Evolutionary conservation across 2,888 invertebrate genomes (phyloP).

Genomic region (Mystacides longicornis): DNA sequence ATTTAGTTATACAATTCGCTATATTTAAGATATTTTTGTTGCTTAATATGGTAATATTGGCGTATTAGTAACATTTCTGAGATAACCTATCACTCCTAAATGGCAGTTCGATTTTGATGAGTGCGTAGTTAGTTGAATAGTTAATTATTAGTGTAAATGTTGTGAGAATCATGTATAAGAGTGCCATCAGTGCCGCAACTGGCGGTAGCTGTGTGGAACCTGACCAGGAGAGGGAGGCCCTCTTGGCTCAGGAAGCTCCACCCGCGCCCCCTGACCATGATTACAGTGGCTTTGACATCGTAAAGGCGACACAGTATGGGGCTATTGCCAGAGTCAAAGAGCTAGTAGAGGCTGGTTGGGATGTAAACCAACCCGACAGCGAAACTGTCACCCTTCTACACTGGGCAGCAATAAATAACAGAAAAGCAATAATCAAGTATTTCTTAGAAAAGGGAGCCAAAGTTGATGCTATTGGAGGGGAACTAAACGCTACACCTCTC

Average conservation of each 20-base stretch:
- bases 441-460: conserved; percentile 78
- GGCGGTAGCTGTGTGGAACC: conserved; percentile 22
- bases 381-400: conserved; percentile 97
- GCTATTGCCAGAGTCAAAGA: conserved; percentile 76
- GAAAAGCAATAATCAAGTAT: conserved; percentile 85
- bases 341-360: conserved; percentile 84
- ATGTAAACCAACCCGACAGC: conserved; percentile 88
- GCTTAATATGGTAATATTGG: no score
- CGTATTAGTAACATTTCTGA: conserved; percentile 12
- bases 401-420: conserved; percentile 99
- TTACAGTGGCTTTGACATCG: conserved; percentile 82
- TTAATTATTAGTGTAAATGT: conserved; percentile 23
- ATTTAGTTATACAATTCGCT: no score
- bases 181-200: conserved; percentile 22
- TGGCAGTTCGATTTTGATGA: background rate
- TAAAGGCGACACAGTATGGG: conserved; percentile 95
- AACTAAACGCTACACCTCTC: conserved; percentile 89
- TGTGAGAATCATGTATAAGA: conserved; percentile 22
- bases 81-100: conserved; percentile 21
- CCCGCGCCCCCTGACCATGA: conserved; percentile 58
- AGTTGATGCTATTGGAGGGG: conserved; percentile 93
- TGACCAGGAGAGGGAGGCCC: conserved; percentile 42
- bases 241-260: conserved; percentile 54
- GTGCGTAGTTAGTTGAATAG: conserved; percentile 12
- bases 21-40: no score